phyloP scores from a whole-genome alignment of 2,113 vertebrate species.

The Nanorana parkeri region DNA sequence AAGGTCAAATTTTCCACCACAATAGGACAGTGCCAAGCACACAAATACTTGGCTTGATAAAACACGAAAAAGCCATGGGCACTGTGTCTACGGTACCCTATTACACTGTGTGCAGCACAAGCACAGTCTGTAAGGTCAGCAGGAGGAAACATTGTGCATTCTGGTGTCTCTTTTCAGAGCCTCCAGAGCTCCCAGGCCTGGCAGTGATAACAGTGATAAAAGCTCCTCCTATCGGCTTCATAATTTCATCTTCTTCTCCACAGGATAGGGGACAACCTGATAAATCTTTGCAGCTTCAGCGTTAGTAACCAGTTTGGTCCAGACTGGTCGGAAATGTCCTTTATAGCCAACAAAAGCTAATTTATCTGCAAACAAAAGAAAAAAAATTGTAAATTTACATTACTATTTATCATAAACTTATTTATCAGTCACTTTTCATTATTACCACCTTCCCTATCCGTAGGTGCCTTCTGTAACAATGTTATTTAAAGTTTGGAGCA shows the following conservation, averaged over 20 bases:
- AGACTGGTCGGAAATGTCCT: constrained; percentile 80
- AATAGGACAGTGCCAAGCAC: not conserved
- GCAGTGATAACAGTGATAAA: constrained; percentile 58
- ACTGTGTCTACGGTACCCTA: not conserved
- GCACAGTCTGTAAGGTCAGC: constrained; percentile 11
- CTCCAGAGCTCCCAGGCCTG: constrained; percentile 56
- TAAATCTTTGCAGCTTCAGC: constrained; percentile 81
- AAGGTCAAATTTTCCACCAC: not conserved
- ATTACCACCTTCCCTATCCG: too few relatives aligned
- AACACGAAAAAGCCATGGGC: not conserved
- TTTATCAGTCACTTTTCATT: too few relatives aligned
- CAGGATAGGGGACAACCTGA: constrained; percentile 83
- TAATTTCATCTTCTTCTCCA: constrained; percentile 83
- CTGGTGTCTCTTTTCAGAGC: constrained; percentile 57
- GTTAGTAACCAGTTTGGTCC: constrained; percentile 78
- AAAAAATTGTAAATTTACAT: not conserved
- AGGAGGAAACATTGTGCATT: constrained; percentile 22
- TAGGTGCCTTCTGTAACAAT: too few relatives aligned
- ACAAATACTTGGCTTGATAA: not conserved
- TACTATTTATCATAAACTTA: not conserved
- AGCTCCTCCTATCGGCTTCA: constrained; percentile 68
- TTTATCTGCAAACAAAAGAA: constrained; percentile 73
- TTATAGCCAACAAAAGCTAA: constrained; percentile 84
- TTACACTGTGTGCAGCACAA: not conserved
- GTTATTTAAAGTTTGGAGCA: too few relatives aligned